Evolutionary conservation across 1,140 invertebrate genomes (phyloP), one percentile per base, ranked within the genome.

Genomic region (Heterodera carotae): DNA sequence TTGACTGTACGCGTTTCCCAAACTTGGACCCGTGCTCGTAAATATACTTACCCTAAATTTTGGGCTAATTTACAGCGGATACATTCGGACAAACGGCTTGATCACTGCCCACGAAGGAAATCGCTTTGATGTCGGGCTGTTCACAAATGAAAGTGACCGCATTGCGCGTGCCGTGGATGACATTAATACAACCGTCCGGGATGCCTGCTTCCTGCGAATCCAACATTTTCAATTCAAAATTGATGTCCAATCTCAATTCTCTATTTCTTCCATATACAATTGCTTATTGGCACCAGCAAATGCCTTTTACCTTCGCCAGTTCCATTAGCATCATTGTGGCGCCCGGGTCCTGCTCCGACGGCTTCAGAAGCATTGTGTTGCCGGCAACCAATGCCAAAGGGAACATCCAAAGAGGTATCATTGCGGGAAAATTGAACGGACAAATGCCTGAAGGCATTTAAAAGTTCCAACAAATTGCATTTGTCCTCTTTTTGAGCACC

Each of bases 401-500:
- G 90, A 98, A 96, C 92, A 96, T 97, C 97, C 97, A 99, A 2
- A 99, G 90, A 0, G 97, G 97, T 85, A 99, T 97, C 97, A 99
- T 99, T 53, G 69, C 80, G 12, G 97, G 97, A 89, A 99, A 99
- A 89, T 91, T 90, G 76, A 88, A 87, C 18, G 85, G 85, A 12
- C 81, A 79, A 67, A 86, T 87, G 43, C 84, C 72, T 74, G 5
- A 89, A 69, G 12, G 89, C 88, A 67, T 15, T 48, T 4, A 53
- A n/a, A n/a, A 15, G 22, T 22, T 29, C 72, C 10, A 18, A n/a
- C 2, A 56, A 56, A 22, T 22, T 31, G 33, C 34, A 89, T 90
- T n/a, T 89, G 89, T 93, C 82, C 97, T n/a, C n/a, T n/a, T n/a
- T n/a, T n/a, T n/a, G n/a, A n/a, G n/a, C 94, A 56, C 94, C 94